Percentiles rank a stretch among this genome's conserved stretches.
Evolutionary conservation across 1,140 invertebrate genomes (phyloP).

Genomic region (Bilobella aurantiaca): DNA sequence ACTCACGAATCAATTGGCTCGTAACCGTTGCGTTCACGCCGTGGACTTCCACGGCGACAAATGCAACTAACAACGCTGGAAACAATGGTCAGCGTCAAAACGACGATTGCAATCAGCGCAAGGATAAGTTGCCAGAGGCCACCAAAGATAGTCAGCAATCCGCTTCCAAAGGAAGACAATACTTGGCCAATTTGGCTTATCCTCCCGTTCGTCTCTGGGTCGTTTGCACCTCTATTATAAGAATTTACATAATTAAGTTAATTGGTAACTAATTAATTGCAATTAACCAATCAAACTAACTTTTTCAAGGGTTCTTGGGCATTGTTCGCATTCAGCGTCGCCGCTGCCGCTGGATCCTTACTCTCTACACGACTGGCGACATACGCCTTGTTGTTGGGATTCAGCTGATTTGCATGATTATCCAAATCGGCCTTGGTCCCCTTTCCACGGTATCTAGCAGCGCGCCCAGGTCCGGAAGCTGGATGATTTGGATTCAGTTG

Average conservation of each 20-base stretch:
- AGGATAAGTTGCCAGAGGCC: not conserved
- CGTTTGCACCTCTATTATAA: not conserved
- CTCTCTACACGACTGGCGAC: not conserved
- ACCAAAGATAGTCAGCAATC: not conserved
- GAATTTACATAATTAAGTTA: not conserved
- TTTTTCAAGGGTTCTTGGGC: not conserved
- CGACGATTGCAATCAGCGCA: not conserved
- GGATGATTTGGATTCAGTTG: constrained; percentile 21
- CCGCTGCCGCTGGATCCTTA: not conserved
- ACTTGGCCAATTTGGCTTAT: not conserved
- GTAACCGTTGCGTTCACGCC: not conserved
- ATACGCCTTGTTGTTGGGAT: constrained; percentile 17
- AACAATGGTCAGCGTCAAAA: not conserved
- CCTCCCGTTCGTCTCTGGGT: not conserved
- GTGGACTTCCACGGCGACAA: too few species aligned
- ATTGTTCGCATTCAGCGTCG: not conserved
- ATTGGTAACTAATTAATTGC: not conserved
- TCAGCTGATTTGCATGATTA: constrained; percentile 27
- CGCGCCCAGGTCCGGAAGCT: constrained; percentile 11
- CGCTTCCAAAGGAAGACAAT: not conserved
- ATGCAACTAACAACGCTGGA: not conserved
- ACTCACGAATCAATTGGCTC: too few species aligned
- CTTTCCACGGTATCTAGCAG: constrained; percentile 19
- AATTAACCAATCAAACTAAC: not conserved
- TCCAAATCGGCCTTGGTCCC: constrained; percentile 23